Percentiles rank a stretch among this genome's conserved stretches.
Conservation (phyloP, 2,888 invertebrate species). For the Dorcus parallelipipedus region DNA sequence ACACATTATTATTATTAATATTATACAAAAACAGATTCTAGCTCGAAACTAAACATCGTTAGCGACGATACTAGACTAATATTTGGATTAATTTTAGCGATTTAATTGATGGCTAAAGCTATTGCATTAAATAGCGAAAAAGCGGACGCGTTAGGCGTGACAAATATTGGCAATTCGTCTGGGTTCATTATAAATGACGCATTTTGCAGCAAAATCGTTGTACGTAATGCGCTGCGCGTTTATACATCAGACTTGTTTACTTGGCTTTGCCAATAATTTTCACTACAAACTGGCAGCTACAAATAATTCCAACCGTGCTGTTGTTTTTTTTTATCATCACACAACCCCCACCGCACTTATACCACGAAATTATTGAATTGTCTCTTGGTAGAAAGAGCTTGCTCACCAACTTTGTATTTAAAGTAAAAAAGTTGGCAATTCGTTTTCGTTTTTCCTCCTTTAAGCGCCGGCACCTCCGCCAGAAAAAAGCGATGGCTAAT, state of each 20-base stretch:
- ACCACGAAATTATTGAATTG: too few species aligned
- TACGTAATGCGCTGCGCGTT: neutral
- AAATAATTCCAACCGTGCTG: neutral
- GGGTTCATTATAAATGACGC: slow-evolving; percentile 3
- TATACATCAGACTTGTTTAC: neutral
- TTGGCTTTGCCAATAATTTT: neutral
- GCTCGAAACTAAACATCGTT: neutral
- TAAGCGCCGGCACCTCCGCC: too few species aligned
- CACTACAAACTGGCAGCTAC: neutral
- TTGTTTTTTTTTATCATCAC: neutral
- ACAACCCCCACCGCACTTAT: too few species aligned
- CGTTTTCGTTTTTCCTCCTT: too few species aligned
- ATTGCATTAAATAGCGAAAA: slow-evolving; percentile 7
- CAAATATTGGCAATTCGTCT: slow-evolving; percentile 6
- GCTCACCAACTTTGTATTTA: too few species aligned
- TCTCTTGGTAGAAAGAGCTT: too few species aligned
- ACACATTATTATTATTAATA: too few species aligned
- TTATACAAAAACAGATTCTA: too few species aligned
- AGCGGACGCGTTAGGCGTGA: neutral
- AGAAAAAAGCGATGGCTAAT: too few species aligned
- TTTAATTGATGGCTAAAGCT: slow-evolving; percentile 8
- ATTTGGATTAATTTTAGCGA: slow-evolving; percentile 11
- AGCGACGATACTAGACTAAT: slow-evolving; percentile 4
- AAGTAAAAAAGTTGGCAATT: too few species aligned
- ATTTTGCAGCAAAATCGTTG: neutral